Conservation (phyloP, 2,113 vertebrate genomes). For the Neopipo cinnamomea region DNA sequence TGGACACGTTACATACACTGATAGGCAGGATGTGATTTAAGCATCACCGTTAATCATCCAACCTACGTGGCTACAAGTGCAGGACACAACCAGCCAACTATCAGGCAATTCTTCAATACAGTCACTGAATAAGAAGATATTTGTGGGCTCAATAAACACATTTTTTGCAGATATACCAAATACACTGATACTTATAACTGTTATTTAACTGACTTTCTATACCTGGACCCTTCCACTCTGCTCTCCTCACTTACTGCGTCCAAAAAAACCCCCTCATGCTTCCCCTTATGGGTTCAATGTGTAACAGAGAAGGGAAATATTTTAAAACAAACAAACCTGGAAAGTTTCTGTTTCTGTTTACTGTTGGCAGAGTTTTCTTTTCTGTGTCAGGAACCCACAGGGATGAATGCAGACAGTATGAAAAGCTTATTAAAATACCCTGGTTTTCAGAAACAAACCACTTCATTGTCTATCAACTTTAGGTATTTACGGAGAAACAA, state of each 20-base stretch:
- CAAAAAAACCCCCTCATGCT: neutral
- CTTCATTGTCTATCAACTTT: conserved; percentile 23
- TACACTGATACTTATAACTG: neutral
- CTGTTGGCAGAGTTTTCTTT: neutral
- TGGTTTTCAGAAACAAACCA: conserved; percentile 2
- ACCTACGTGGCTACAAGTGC: rapidly evolving
- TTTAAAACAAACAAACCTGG: neutral
- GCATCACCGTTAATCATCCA: neutral
- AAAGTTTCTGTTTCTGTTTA: neutral
- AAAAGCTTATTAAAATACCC: neutral
- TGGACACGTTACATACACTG: rapidly evolving
- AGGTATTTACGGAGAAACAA: neutral
- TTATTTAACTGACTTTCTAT: rapidly evolving
- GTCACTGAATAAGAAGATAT: rapidly evolving
- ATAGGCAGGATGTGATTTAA: rapidly evolving
- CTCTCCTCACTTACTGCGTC: rapidly evolving
- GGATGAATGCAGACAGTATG: neutral
- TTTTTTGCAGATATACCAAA: neutral
- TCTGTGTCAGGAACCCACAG: neutral
- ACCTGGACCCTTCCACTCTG: neutral
- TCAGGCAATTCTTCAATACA: rapidly evolving
- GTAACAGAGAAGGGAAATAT: neutral
- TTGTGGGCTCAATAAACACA: rapidly evolving
- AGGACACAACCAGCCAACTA: neutral
- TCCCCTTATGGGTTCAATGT: neutral